phyloP scores from a whole-genome alignment of 2,797 vertebrate species.

The Antrozous pallidus region DNA sequence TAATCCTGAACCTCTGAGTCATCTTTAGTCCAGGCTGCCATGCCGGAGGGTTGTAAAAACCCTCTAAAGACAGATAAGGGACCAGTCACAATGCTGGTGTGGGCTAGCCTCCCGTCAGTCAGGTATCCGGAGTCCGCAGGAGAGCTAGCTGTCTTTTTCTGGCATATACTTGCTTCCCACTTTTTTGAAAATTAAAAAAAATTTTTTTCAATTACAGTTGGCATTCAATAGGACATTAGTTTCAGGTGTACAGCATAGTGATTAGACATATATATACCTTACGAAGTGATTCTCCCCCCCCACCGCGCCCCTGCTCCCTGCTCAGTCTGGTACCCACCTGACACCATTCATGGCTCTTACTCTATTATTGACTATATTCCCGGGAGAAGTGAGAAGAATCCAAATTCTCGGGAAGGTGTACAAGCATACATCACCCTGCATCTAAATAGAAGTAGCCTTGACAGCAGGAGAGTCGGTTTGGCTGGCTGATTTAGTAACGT shows the following conservation, averaged over 20 bases:
- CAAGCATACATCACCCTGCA: background rate
- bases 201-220: background rate
- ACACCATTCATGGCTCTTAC: background rate
- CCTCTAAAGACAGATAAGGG: too few species aligned
- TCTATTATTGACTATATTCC: background rate
- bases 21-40: background rate
- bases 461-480: background rate
- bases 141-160: background rate
- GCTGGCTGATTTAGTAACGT: background rate
- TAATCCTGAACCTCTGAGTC: background rate
- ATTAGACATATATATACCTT: background rate
- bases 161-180: too few species aligned
- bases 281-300: background rate
- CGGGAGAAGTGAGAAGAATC: background rate
- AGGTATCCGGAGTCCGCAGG: fast-evolving
- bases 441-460: background rate
- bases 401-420: background rate
- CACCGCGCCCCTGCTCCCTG: too few species aligned
- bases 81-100: background rate
- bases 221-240: background rate
- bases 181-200: too few species aligned
- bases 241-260: background rate
- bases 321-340: background rate
- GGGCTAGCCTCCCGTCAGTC: background rate
- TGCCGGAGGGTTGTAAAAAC: background rate